Evolutionary conservation across 2,797 vertebrate genomes (phyloP).

Genomic region (Nothura maculosa): DNA sequence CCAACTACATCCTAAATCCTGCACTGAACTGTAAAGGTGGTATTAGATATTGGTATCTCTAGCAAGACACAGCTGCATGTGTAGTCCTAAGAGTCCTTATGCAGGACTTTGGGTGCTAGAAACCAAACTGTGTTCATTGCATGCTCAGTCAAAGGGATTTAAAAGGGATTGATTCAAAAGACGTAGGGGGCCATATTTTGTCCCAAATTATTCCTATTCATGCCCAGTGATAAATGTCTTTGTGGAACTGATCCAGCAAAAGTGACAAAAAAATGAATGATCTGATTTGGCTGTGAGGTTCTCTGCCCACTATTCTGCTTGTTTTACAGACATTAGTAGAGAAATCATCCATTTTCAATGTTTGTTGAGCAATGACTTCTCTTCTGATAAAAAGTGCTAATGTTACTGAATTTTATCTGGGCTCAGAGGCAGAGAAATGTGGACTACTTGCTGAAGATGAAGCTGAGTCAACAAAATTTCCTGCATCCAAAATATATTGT

Average conservation of each 20-base stretch:
- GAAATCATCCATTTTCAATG: neutral
- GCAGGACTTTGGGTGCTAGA: neutral
- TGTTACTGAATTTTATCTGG: neutral
- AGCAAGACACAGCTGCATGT: neutral
- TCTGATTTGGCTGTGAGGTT: neutral
- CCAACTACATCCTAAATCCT: neutral
- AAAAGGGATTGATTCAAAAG: neutral
- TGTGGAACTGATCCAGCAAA: neutral
- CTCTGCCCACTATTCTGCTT: neutral
- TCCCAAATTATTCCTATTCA: neutral
- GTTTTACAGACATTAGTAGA: neutral
- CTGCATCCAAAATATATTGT: neutral
- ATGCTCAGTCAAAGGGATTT: neutral
- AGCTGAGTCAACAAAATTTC: slow-evolving; percentile 36
- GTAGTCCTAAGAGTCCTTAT: neutral
- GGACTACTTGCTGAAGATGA: slow-evolving; percentile 27
- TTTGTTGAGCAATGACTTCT: neutral
- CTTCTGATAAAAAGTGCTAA: neutral
- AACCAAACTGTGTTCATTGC: neutral
- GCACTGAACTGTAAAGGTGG: neutral
- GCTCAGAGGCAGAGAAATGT: neutral
- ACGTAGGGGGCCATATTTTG: fast-evolving
- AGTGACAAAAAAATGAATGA: neutral
- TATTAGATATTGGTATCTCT: neutral
- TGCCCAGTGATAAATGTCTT: neutral